Percentiles rank a stretch among this genome's conserved stretches.
Conservation (phyloP, 2,797 vertebrate species). For the Falco naumanni region DNA sequence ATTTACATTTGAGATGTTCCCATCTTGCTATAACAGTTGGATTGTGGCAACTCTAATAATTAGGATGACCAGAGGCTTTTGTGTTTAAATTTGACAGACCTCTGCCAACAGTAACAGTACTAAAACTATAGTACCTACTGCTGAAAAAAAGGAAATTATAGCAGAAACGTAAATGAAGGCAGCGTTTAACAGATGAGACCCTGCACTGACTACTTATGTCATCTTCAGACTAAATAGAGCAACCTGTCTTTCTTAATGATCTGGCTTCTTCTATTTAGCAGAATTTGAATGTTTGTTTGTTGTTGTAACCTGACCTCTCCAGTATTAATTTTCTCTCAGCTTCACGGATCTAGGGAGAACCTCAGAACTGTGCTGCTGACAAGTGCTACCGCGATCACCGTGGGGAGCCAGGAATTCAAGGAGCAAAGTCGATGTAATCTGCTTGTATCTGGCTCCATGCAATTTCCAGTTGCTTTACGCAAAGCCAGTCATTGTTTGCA, state of each 20-base stretch:
- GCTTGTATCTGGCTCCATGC: not conserved
- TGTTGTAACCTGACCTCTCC: slow-evolving; percentile 29
- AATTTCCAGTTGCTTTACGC: slow-evolving; percentile 21
- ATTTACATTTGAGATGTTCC: not conserved
- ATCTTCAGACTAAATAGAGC: not conserved
- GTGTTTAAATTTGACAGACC: not conserved
- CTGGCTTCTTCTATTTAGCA: slow-evolving; percentile 4
- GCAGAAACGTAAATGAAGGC: not conserved
- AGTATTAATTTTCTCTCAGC: not conserved
- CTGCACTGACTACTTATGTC: not conserved
- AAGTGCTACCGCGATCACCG: not conserved
- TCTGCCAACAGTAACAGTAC: not conserved
- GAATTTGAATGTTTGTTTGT: slow-evolving; percentile 28
- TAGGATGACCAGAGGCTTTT: not conserved
- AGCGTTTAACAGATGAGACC: not conserved
- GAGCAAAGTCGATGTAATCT: not conserved
- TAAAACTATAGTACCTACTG: not conserved
- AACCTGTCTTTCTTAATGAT: slow-evolving; percentile 9
- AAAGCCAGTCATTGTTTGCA: slow-evolving; percentile 11
- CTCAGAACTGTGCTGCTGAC: not conserved
- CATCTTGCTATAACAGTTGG: not conserved
- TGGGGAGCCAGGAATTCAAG: not conserved
- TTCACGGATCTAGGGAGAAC: not conserved
- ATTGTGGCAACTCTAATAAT: not conserved
- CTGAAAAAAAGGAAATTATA: not conserved